Percentiles rank a stretch among this genome's conserved stretches.
Evolutionary conservation across 2,113 vertebrate species (phyloP).

Genomic region (Podocnemis expansa): DNA sequence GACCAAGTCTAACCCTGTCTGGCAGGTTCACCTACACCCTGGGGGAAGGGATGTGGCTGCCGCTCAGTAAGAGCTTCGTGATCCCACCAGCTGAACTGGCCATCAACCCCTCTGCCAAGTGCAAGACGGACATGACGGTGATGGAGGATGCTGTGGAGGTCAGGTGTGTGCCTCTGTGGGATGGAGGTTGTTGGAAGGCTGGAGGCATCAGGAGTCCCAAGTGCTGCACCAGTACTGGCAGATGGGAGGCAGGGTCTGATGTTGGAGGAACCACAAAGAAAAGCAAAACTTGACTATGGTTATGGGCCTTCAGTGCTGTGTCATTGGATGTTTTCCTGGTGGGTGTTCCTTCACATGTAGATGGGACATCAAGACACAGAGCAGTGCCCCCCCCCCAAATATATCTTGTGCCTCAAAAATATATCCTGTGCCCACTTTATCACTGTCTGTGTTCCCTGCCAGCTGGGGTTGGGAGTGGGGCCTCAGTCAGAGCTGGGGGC

Average conservation of each 20-base stretch:
- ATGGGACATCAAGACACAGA: not conserved
- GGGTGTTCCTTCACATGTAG: not conserved
- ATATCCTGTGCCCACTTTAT: no score
- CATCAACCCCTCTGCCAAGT: conserved; percentile 98
- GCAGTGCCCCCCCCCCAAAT: no score
- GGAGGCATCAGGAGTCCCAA: accelerated
- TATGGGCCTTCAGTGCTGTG: not conserved
- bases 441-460: no score
- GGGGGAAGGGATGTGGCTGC: conserved; percentile 98
- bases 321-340: not conserved
- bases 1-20: not conserved
- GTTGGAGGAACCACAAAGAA: not conserved
- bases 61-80: conserved; percentile 97
- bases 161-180: conserved; percentile 76
- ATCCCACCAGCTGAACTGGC: conserved; percentile 96
- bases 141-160: conserved; percentile 99
- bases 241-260: not conserved
- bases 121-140: conserved; percentile 98
- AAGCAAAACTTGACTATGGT: not conserved
- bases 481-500: no score
- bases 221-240: no score
- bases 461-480: no score
- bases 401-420: no score
- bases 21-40: conserved; percentile 96
- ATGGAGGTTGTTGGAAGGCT: not conserved